Evolutionary conservation across 2,797 vertebrate genomes (phyloP).

Genomic region (Neosilurus hyrtlii): DNA sequence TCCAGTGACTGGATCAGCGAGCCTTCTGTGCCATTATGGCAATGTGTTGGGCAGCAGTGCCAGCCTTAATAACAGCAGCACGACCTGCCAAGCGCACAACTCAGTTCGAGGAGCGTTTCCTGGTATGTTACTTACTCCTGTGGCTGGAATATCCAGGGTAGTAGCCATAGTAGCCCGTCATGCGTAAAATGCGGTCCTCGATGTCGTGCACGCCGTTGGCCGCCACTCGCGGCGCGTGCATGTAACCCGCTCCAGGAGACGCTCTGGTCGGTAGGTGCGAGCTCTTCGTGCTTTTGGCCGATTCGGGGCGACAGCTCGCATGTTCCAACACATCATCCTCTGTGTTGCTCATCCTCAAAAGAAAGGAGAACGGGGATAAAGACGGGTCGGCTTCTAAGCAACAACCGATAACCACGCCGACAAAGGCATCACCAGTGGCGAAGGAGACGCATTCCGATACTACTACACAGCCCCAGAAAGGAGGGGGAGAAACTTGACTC

Average conservation of each 20-base stretch:
- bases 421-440: conserved; percentile 61
- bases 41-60: neutral
- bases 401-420: conserved; percentile 59
- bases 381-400: conserved; percentile 43
- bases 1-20: neutral
- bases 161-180: conserved; percentile 98
- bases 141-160: conserved; percentile 96
- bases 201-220: conserved; percentile 95
- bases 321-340: conserved; percentile 65
- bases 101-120: neutral
- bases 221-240: conserved; percentile 78
- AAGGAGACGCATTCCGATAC: conserved; percentile 69
- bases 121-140: conserved; percentile 82
- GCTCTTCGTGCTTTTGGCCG: conserved; percentile 67
- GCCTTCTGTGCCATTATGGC: conserved; percentile 1
- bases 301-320: conserved; percentile 58
- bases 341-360: conserved; percentile 65
- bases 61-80: conserved; percentile 6
- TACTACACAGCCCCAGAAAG: conserved; percentile 64
- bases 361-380: conserved; percentile 27
- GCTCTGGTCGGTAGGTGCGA: conserved; percentile 69
- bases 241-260: conserved; percentile 60
- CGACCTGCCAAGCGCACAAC: conserved; percentile 1
- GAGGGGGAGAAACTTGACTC: conserved; percentile 63
- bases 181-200: conserved; percentile 93